These are phyloP conservation scores for Brachionichthys hirsutus DNA, from an alignment of 2,113 vertebrate genomes.

Conservation along the genomic window DNA sequence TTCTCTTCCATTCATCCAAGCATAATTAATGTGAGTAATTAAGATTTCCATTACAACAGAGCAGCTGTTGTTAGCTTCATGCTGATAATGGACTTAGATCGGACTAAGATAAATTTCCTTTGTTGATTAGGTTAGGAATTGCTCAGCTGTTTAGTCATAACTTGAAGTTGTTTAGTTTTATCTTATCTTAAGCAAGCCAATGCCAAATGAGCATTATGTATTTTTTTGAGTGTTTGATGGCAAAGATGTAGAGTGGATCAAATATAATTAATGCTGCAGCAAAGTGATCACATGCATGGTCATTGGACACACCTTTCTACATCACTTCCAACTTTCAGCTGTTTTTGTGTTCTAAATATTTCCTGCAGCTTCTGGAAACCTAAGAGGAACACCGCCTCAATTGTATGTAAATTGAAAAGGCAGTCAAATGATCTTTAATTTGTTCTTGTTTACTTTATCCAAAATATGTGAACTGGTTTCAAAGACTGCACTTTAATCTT, in stretches of 20 bases:
- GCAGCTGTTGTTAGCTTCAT: slow-evolving; percentile 77
- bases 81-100: slow-evolving; percentile 78
- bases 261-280: slow-evolving; percentile 1
- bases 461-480: too few relatives aligned
- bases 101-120: slow-evolving; percentile 74
- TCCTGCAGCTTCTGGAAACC: too few relatives aligned
- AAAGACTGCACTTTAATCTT: too few relatives aligned
- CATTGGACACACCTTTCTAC: too few relatives aligned
- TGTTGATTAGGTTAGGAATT: slow-evolving; percentile 72
- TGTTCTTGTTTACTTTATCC: too few relatives aligned
- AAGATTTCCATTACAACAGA: slow-evolving; percentile 77
- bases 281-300: too few relatives aligned
- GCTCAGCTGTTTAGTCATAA: slow-evolving; percentile 62
- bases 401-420: too few relatives aligned
- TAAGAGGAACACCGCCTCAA: too few relatives aligned
- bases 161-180: slow-evolving; percentile 39
- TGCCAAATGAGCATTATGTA: slow-evolving; percentile 20
- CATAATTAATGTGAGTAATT: slow-evolving; percentile 80
- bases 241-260: slow-evolving; percentile 1
- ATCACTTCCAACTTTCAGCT: too few relatives aligned
- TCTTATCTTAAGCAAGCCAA: slow-evolving; percentile 32
- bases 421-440: too few relatives aligned
- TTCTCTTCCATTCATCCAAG: slow-evolving; percentile 67
- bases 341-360: too few relatives aligned
- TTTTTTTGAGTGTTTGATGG: slow-evolving; percentile 2